A percentile compares a stretch with the other conserved stretches of the same genome.
Evolutionary conservation across 35 echinoderm and acorn worm species (phyloP).

Genomic region (Apostichopus parvimensis): DNA sequence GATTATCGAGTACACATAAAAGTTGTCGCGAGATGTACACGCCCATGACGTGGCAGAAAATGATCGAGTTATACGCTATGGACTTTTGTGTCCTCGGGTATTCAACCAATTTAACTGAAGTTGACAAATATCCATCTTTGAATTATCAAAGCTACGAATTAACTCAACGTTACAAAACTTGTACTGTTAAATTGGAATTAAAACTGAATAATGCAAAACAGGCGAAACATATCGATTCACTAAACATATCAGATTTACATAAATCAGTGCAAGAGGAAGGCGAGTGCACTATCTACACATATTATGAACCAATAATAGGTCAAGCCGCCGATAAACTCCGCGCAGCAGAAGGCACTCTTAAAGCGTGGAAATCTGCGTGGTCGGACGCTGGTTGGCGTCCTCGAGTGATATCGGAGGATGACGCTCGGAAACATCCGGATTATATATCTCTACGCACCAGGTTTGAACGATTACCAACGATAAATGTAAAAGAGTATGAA

Average conservation of each 20-base stretch:
- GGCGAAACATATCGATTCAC: background rate
- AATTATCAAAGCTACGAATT: background rate
- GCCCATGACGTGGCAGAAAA: background rate
- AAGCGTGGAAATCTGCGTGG: background rate
- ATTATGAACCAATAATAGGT: background rate
- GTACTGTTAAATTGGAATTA: background rate
- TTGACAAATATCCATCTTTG: background rate
- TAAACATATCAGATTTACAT: background rate
- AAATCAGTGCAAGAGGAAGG: background rate
- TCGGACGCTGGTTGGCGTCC: background rate
- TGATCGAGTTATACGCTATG: background rate
- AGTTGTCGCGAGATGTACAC: slow-evolving; percentile 9
- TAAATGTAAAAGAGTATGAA: background rate
- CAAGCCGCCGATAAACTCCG: background rate
- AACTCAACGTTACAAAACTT: background rate
- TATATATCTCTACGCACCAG: background rate
- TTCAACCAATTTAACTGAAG: too few species aligned
- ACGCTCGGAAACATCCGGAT: background rate
- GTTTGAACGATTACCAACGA: background rate
- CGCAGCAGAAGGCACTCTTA: background rate
- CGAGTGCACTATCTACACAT: background rate
- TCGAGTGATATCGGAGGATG: background rate
- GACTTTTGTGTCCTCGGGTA: background rate
- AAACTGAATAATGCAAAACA: background rate
- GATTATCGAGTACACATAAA: background rate